Conservation (phyloP, 2,888 invertebrate genomes). For the Spicauda simplicius region DNA sequence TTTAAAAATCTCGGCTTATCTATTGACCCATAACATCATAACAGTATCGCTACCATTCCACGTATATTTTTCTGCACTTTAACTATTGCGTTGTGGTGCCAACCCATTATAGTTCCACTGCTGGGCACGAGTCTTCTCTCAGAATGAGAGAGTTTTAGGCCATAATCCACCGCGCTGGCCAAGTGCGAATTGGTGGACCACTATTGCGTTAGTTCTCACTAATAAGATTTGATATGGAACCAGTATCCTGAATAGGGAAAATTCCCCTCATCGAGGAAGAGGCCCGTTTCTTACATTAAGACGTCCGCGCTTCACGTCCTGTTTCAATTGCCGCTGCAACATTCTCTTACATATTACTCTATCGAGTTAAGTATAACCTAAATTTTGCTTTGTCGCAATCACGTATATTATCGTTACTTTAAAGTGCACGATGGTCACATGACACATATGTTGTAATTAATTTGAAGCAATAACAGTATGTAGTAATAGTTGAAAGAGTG, state of each 20-base stretch:
- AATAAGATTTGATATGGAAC: too few relatives aligned
- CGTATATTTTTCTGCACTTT: too few relatives aligned
- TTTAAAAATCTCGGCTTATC: too few relatives aligned
- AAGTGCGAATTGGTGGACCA: too few relatives aligned
- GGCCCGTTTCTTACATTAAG: constrained; percentile 2
- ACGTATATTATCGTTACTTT: neutral
- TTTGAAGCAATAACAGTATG: neutral
- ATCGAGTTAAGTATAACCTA: neutral
- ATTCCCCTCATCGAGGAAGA: neutral
- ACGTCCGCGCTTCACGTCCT: constrained; percentile 9
- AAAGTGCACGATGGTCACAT: neutral
- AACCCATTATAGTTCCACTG: too few relatives aligned
- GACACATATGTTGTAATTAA: neutral
- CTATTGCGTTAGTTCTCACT: too few relatives aligned
- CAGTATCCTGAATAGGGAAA: neutral
- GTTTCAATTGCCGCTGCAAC: neutral
- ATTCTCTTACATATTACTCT: neutral
- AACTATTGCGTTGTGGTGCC: too few relatives aligned
- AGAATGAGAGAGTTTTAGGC: too few relatives aligned
- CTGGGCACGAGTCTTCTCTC: too few relatives aligned
- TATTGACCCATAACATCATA: too few relatives aligned
- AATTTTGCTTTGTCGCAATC: neutral
- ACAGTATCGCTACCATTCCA: too few relatives aligned
- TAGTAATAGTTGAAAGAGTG: neutral
- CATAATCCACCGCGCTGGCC: too few relatives aligned